Conservation (phyloP, 1,140 invertebrate genomes). For the Teleopsis dalmanni region DNA sequence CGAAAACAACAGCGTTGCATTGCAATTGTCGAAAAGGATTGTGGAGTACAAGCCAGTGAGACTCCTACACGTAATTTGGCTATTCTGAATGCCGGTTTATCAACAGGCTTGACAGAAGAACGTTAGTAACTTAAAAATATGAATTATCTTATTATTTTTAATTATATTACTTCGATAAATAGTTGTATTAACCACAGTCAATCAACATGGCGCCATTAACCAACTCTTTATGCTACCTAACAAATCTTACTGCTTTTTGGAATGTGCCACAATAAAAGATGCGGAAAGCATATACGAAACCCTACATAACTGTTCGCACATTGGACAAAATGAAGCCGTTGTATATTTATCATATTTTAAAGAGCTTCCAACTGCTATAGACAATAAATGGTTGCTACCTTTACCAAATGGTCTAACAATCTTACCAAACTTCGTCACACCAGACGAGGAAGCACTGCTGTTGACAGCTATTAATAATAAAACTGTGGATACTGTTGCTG, state of each 20-base stretch:
- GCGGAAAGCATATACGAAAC: constrained; percentile 48
- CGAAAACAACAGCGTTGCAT: constrained; percentile 32
- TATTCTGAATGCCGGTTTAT: constrained; percentile 61
- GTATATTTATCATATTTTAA: constrained; percentile 56
- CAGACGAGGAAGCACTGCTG: constrained; percentile 62
- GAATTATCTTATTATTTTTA: too few species aligned
- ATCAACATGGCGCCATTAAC: constrained; percentile 47
- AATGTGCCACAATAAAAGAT: constrained; percentile 47
- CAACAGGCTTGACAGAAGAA: constrained; percentile 61
- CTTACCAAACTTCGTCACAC: constrained; percentile 64
- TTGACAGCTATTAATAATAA: constrained; percentile 51
- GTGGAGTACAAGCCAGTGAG: constrained; percentile 28
- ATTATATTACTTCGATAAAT: too few species aligned
- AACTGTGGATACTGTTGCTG: constrained; percentile 29
- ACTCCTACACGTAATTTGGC: constrained; percentile 20
- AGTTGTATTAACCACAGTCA: constrained; percentile 49
- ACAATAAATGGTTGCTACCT: constrained; percentile 22
- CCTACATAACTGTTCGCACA: constrained; percentile 49
- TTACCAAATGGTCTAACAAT: constrained; percentile 67
- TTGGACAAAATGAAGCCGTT: constrained; percentile 49
- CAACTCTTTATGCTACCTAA: constrained; percentile 58
- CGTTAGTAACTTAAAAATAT: too few species aligned
- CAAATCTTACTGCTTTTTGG: constrained; percentile 71
- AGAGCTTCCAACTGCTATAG: constrained; percentile 21
- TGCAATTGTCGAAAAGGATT: constrained; percentile 30